phyloP scores from a whole-genome alignment of 2,113 vertebrate species.

The Glaucomys volans region DNA sequence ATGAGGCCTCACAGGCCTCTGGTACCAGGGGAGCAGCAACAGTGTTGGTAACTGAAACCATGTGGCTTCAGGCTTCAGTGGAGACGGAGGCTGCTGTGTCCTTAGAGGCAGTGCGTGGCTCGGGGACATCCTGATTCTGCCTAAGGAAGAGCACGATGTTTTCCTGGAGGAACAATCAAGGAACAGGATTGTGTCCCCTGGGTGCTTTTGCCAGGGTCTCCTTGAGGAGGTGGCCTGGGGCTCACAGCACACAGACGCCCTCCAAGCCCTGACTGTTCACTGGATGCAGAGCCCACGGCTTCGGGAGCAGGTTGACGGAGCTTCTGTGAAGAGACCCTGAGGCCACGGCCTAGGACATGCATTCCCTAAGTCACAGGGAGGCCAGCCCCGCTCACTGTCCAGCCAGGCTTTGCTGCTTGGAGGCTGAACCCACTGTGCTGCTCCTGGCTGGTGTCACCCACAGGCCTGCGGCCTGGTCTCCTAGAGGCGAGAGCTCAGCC shows the following conservation, averaged over 20 bases:
- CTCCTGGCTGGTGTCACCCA: too few species aligned
- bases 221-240: not conserved
- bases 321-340: not conserved
- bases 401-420: not conserved
- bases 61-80: too few species aligned
- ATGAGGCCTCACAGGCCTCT: not conserved
- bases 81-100: not conserved
- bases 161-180: not conserved
- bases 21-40: not conserved
- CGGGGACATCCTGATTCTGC: not conserved
- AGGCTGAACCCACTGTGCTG: too few species aligned
- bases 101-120: not conserved
- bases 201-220: not conserved
- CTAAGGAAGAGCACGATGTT: not conserved
- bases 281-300: not conserved
- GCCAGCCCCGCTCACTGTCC: not conserved
- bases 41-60: too few species aligned
- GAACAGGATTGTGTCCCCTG: not conserved
- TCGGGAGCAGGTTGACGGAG: not conserved
- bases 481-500: too few species aligned
- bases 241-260: not conserved
- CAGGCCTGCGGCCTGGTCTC: too few species aligned
- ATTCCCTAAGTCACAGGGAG: too few species aligned
- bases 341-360: not conserved
- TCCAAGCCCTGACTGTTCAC: not conserved